These are phyloP conservation scores for Pomacea maculata DNA, from an alignment of 1,140 invertebrate species.

Conservation along the genomic window DNA sequence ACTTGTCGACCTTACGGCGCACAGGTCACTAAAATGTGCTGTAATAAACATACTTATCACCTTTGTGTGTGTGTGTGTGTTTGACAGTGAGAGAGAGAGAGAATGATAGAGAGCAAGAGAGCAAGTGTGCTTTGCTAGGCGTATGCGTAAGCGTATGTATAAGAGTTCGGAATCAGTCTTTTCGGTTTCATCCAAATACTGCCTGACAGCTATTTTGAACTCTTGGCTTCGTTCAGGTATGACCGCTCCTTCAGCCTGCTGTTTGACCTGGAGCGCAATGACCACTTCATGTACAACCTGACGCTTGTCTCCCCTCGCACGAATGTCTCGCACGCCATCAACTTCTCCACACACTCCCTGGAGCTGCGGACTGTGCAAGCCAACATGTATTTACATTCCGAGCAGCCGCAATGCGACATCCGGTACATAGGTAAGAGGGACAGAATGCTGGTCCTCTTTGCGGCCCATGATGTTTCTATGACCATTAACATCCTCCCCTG, in stretches of 20 bases:
- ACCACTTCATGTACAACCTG: conserved; percentile 8
- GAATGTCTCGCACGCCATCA: conserved; percentile 17
- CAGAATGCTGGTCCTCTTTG: too few relatives aligned
- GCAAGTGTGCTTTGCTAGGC: not conserved
- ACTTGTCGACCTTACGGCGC: conserved; percentile 8
- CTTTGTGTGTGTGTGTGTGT: not conserved
- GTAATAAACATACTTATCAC: not conserved
- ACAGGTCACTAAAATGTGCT: not conserved
- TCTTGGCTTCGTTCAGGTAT: not conserved
- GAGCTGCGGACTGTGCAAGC: not conserved
- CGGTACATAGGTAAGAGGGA: not conserved
- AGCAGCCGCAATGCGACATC: not conserved
- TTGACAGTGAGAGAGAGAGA: not conserved
- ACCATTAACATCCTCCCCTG: too few relatives aligned
- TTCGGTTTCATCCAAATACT: too few relatives aligned
- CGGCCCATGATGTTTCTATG: too few relatives aligned
- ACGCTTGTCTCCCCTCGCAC: conserved; percentile 10
- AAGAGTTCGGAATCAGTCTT: not conserved
- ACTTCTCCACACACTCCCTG: not conserved
- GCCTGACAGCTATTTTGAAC: too few relatives aligned
- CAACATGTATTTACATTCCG: not conserved
- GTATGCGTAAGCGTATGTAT: not conserved
- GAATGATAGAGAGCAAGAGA: not conserved
- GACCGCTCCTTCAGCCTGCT: conserved; percentile 13
- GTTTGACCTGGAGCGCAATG: conserved; percentile 12